phyloP scores from a whole-genome alignment of 2,113 vertebrate genomes.

The Toxotes jaculatrix region DNA sequence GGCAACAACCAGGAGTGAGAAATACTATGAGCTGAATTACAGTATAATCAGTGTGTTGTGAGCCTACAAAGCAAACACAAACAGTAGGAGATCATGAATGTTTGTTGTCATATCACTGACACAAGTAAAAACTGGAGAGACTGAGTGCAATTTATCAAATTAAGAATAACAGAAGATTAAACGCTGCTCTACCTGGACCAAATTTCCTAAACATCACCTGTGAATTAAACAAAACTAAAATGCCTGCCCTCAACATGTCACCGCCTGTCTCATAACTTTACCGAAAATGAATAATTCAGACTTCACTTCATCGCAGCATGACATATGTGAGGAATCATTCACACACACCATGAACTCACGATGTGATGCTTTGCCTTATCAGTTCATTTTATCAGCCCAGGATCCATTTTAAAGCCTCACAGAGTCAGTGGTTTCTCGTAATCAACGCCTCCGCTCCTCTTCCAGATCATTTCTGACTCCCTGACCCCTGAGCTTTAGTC shows the following conservation, averaged over 20 bases:
- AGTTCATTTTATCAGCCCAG: background rate
- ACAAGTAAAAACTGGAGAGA: background rate
- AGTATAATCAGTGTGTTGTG: background rate
- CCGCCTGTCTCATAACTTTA: background rate
- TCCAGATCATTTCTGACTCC: background rate
- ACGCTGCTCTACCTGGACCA: background rate
- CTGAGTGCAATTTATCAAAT: background rate
- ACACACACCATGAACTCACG: background rate
- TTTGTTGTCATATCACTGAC: background rate
- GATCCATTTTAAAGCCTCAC: background rate
- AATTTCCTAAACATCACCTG: background rate
- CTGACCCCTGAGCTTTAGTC: slow-evolving; percentile 19
- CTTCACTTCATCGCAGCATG: background rate
- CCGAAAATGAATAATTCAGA: slow-evolving; percentile 3
- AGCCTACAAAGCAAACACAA: background rate
- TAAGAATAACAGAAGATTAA: background rate
- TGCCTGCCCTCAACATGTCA: background rate
- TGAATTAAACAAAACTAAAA: background rate
- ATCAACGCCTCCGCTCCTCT: background rate
- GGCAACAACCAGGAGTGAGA: background rate
- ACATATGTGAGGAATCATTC: background rate
- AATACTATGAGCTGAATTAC: background rate
- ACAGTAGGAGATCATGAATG: background rate
- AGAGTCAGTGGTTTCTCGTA: background rate
- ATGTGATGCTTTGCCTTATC: slow-evolving; percentile 1